These are phyloP conservation scores for Pampus argenteus DNA, from an alignment of 2,797 vertebrate genomes.

Conservation along the genomic window DNA sequence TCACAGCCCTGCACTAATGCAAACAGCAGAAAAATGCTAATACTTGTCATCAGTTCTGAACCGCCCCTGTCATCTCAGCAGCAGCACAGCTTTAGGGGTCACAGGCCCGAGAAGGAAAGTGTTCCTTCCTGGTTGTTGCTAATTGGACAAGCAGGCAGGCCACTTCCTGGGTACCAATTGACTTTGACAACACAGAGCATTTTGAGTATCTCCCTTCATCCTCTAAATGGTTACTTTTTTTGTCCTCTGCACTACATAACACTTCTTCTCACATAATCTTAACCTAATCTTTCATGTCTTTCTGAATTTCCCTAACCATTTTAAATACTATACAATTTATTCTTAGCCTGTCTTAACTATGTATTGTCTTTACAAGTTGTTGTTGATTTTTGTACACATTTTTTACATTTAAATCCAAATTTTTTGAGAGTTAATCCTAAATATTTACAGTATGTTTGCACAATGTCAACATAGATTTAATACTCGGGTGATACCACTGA, in stretches of 20 bases:
- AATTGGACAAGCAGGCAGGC: slow-evolving; percentile 80
- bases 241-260: slow-evolving; percentile 28
- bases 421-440: neutral
- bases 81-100: slow-evolving; percentile 81
- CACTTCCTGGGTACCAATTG: slow-evolving; percentile 76
- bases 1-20: slow-evolving; percentile 72
- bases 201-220: slow-evolving; percentile 56
- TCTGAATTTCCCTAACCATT: neutral
- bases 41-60: slow-evolving; percentile 82
- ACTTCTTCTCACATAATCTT: slow-evolving; percentile 1
- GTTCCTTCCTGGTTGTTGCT: slow-evolving; percentile 80
- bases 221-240: slow-evolving; percentile 35
- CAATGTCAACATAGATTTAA: neutral
- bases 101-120: slow-evolving; percentile 71
- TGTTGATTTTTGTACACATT: too few relatives aligned
- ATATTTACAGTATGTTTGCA: neutral
- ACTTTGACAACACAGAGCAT: slow-evolving; percentile 77
- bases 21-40: slow-evolving; percentile 84
- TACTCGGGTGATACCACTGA: neutral
- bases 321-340: neutral
- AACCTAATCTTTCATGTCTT: neutral
- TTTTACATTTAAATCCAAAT: too few relatives aligned
- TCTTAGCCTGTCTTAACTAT: too few relatives aligned
- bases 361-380: too few relatives aligned
- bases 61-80: slow-evolving; percentile 77